Evolutionary conservation across 2,888 invertebrate species (phyloP), one percentile per base, ranked within the genome.

Genomic region (Timandra comae): DNA sequence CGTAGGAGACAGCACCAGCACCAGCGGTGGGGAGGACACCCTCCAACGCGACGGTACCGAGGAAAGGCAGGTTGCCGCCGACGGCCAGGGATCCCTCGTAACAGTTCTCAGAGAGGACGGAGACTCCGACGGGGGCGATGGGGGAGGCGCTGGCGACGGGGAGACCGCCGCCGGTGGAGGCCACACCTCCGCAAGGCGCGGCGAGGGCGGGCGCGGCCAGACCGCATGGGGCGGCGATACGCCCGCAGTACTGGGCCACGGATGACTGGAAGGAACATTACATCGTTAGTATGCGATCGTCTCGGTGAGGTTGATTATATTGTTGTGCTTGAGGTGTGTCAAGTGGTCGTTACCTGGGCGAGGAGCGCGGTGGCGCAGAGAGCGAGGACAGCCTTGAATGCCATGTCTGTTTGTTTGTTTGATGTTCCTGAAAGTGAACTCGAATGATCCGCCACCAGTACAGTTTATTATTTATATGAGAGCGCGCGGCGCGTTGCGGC

Each of bases 81-180:
- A 62, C 53, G 11, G 37, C 27, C 3, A 70, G 24, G 13, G 49
- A 27, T 0, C 69, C 69, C 29, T 58, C 53, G 7, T 66, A 63
- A 2, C 44, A 56, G 32, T 70, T 68, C 33, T 74, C 67, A 3
- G 72, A 72, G 5, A 54, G 23, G 2, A 68, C 56, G 4, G 56
- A 50, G 2, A 75, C 44, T 3, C 63, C 61, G 1, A 51, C 53
- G 0, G 71, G 69, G 1, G 56, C 38, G 12, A 59, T 52, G 2
- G 60, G 54, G 2, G 63, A 52, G 13, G 43, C 43, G 39, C 53
- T 55, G 22, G 47, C 39, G 2, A 54, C 52, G 1, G 40, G 8
- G 23, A 57, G 41, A n/a, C 52, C 47, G 2, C 55, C 58, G 19
- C 56, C 58, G 30, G 47, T 53, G 16, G 54, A 48, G 3, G 42